Conservation (phyloP, 2,888 invertebrate genomes). For the Entomobrya multifasciata region DNA sequence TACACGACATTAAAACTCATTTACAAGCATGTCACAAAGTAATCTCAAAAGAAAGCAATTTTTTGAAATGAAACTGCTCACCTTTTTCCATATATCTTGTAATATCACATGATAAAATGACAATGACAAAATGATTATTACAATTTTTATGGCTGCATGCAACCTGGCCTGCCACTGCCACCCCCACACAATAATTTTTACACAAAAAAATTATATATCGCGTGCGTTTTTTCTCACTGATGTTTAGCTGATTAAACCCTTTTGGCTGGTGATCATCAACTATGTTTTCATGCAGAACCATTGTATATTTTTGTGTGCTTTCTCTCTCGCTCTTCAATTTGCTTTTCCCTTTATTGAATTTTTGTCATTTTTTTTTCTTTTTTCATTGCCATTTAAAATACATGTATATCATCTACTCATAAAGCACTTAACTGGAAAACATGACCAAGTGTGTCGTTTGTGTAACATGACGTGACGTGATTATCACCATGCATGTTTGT, state of each 20-base stretch:
- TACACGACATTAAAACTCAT: too few species aligned
- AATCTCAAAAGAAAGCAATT: too few species aligned
- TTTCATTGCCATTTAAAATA: background rate
- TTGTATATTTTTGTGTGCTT: too few species aligned
- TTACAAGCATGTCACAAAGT: too few species aligned
- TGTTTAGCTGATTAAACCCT: constrained; percentile 66
- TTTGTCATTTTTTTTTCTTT: too few species aligned
- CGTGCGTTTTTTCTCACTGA: constrained; percentile 46
- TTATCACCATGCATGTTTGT: constrained; percentile 19
- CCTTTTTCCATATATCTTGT: too few species aligned
- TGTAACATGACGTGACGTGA: constrained; percentile 34
- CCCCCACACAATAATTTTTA: constrained; percentile 36
- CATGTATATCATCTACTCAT: background rate
- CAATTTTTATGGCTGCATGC: constrained; percentile 66
- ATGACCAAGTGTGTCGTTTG: too few species aligned
- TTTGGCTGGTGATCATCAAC: constrained; percentile 62
- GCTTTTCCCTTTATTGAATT: background rate
- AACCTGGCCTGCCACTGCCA: constrained; percentile 43
- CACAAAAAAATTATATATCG: constrained; percentile 55
- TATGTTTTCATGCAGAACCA: constrained; percentile 56
- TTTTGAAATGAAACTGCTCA: too few species aligned
- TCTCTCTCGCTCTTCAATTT: background rate
- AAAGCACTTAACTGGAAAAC: too few species aligned
- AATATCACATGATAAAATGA: constrained; percentile 14
- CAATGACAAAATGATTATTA: constrained; percentile 66